Conservation (phyloP, 2,797 vertebrate species). For the Danio kyathit region DNA sequence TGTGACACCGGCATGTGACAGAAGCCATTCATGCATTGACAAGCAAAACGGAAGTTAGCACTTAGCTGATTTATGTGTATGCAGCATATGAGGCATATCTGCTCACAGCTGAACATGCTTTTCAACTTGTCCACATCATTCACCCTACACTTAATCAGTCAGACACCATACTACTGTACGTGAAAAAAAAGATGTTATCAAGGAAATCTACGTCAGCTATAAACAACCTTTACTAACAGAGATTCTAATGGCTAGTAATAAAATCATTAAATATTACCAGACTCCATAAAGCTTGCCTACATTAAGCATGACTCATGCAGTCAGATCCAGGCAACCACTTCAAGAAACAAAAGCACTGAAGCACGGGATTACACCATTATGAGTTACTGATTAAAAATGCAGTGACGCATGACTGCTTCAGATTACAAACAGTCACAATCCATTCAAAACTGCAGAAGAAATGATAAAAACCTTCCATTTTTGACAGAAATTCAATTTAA, state of each 20-base stretch:
- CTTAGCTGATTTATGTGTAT: neutral
- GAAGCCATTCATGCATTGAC: neutral
- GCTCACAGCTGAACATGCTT: neutral
- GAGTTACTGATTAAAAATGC: neutral
- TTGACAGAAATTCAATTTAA: neutral
- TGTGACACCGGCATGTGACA: neutral
- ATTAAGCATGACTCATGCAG: neutral
- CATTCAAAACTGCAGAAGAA: too few species aligned
- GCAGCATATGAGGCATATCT: neutral
- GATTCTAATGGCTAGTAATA: neutral
- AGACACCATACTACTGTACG: neutral
- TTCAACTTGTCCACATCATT: neutral
- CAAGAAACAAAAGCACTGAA: neutral
- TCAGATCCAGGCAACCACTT: neutral
- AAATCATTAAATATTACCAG: constrained; percentile 17
- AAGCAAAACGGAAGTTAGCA: neutral
- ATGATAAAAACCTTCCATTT: neutral
- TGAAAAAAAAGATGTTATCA: neutral
- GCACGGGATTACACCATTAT: neutral
- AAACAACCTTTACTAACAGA: neutral
- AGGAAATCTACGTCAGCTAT: neutral
- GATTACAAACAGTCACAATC: neutral
- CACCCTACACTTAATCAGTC: neutral
- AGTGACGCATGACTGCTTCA: neutral
- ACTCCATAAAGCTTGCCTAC: neutral